Percentiles rank a stretch among this genome's conserved stretches.
These are phyloP conservation scores for Flexamia atlantica DNA, from an alignment of 2,888 invertebrate genomes.

Conservation along the genomic window DNA sequence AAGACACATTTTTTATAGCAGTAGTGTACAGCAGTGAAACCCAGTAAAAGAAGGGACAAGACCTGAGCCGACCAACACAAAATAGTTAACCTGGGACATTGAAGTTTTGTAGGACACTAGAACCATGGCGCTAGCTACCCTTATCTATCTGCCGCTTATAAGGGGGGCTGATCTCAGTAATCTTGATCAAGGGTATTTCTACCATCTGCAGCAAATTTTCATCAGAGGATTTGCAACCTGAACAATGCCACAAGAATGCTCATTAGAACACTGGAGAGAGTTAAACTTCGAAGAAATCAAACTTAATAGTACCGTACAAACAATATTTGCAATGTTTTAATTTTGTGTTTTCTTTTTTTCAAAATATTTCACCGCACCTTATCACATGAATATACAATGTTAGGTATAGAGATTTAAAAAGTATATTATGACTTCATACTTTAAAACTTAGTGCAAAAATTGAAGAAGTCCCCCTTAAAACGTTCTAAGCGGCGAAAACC, in stretches of 20 bases:
- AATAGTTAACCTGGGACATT: conserved; percentile 37
- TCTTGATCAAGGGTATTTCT: conserved; percentile 47
- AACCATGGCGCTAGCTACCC: conserved; percentile 36
- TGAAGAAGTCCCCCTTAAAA: no score
- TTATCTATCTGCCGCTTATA: conserved; percentile 17
- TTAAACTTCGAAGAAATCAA: no score
- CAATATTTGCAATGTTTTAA: no score
- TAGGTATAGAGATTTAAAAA: no score
- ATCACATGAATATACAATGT: no score
- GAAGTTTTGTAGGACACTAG: neutral
- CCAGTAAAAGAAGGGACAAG: conserved; percentile 28
- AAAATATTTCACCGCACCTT: no score
- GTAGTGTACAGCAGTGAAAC: conserved; percentile 22
- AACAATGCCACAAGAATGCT: conserved; percentile 15
- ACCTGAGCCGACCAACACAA: conserved; percentile 25
- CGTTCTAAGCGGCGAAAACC: no score
- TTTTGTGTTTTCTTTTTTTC: no score
- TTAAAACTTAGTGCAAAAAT: no score
- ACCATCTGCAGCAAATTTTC: conserved; percentile 37
- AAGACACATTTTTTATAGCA: neutral
- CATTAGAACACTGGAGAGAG: neutral
- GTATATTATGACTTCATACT: no score
- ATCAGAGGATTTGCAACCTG: conserved; percentile 38
- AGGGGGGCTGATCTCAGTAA: conserved; percentile 38
- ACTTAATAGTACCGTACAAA: no score